phyloP scores from a whole-genome alignment of 2,888 invertebrate species.

The Cataglyphis livida region DNA sequence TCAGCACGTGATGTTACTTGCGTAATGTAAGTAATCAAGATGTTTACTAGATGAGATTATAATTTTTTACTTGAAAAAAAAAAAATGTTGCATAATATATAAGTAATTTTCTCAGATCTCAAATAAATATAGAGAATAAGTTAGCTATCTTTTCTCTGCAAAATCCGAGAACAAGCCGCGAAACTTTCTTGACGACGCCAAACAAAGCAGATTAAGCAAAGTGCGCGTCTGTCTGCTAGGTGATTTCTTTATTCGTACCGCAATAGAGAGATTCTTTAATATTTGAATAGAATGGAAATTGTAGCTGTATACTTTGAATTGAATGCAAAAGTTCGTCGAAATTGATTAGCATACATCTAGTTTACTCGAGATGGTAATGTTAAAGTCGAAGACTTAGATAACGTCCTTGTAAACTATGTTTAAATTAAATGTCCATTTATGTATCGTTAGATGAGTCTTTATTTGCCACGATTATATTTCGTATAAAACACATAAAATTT shows the following conservation, averaged over 20 bases:
- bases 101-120: background rate
- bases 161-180: background rate
- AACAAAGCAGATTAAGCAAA: constrained; percentile 26
- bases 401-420: background rate
- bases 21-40: background rate
- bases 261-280: constrained; percentile 32
- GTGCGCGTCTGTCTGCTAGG: background rate
- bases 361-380: constrained; percentile 10
- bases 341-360: constrained; percentile 34
- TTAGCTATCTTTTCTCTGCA: background rate
- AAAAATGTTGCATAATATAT: background rate
- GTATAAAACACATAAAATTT: background rate
- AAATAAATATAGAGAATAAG: background rate
- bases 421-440: constrained; percentile 39
- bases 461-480: background rate
- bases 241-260: background rate
- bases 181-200: background rate
- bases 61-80: background rate
- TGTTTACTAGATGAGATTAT: background rate
- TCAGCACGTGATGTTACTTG: background rate
- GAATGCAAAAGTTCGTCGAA: constrained; percentile 38
- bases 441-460: background rate
- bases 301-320: constrained; percentile 45
- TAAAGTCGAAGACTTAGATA: constrained; percentile 3
- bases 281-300: constrained; percentile 27